Evolutionary conservation across 2,797 vertebrate species (phyloP).

Genomic region (Microctenopoma steveboyesi): DNA sequence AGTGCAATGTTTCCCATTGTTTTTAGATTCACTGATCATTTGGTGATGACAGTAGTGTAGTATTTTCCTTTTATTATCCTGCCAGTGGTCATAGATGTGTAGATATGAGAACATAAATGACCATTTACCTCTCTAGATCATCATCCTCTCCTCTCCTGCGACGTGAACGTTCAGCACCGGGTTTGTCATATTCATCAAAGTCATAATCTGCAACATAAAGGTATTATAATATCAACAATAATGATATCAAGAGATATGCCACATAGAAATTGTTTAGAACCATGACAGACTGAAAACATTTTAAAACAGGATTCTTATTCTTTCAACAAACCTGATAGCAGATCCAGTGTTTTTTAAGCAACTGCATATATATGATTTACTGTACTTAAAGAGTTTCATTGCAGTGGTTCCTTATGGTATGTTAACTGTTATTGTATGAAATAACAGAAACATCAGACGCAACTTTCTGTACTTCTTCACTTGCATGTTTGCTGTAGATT

Average conservation of each 20-base stretch:
- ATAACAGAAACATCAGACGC: neutral
- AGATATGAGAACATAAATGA: neutral
- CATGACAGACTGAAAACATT: too few relatives aligned
- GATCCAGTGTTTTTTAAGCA: too few relatives aligned
- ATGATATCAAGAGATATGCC: neutral
- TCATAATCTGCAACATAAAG: slow-evolving; percentile 87
- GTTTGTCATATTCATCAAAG: slow-evolving; percentile 97
- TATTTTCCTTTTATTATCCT: too few relatives aligned
- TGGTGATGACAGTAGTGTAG: too few relatives aligned
- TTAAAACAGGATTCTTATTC: too few relatives aligned
- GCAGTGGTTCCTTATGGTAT: too few relatives aligned
- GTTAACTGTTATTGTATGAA: neutral
- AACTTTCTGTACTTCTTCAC: neutral
- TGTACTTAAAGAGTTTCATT: too few relatives aligned
- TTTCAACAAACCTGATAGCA: too few relatives aligned
- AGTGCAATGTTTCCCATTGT: too few relatives aligned
- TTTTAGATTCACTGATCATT: too few relatives aligned
- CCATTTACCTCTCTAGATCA: slow-evolving; percentile 90
- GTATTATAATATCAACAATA: neutral
- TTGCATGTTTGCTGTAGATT: neutral
- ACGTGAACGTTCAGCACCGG: slow-evolving; percentile 95
- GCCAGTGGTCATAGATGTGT: neutral
- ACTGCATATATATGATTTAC: too few relatives aligned
- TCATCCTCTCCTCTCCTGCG: slow-evolving; percentile 90
- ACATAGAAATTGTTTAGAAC: neutral